Evolutionary conservation across 2,888 invertebrate genomes (phyloP).

Genomic region (Spilarctia lutea): DNA sequence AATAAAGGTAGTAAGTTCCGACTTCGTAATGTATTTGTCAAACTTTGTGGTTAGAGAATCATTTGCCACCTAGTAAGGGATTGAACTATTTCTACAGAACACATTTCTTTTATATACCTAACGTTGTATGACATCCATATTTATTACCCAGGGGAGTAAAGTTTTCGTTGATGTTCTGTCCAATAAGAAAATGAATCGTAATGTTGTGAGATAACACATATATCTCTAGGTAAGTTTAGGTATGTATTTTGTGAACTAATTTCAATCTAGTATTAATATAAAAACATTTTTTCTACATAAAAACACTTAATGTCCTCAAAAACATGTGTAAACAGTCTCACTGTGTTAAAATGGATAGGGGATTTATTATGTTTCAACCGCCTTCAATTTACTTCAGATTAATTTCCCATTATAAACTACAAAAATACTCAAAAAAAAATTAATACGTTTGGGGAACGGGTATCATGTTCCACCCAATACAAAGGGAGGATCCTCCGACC

Average conservation of each 20-base stretch:
- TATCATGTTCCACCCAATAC: no score
- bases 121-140: neutral
- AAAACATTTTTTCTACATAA: neutral
- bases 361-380: no score
- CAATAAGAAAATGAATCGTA: neutral
- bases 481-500: no score
- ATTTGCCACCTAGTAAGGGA: neutral
- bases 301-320: neutral
- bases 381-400: no score
- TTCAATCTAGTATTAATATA: neutral
- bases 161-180: neutral
- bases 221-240: neutral
- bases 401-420: no score
- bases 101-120: neutral
- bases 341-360: neutral
- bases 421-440: no score
- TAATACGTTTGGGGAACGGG: no score
- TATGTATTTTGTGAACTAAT: neutral
- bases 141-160: neutral
- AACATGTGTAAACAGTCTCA: neutral
- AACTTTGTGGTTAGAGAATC: neutral
- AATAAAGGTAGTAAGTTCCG: neutral
- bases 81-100: neutral
- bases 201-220: neutral
- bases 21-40: neutral